These are phyloP conservation scores for Laticauda colubrina DNA, from an alignment of 2,113 vertebrate genomes.

Conservation along the genomic window DNA sequence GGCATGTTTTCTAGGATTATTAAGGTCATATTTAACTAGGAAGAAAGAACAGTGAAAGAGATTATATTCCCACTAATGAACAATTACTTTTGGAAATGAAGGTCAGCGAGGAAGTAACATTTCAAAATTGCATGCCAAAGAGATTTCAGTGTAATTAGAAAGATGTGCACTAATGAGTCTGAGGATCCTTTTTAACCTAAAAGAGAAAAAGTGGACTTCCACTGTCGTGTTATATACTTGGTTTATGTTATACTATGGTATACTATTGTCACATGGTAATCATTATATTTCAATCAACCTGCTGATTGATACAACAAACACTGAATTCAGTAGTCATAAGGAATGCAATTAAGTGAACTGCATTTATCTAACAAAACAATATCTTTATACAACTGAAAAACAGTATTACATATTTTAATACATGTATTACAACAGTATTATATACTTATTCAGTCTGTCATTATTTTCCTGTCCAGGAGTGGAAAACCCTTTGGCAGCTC, in stretches of 20 bases:
- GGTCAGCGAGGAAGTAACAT: background rate
- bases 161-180: background rate
- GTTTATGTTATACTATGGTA: background rate
- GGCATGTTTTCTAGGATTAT: conserved; percentile 82
- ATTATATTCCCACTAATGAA: background rate
- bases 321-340: background rate
- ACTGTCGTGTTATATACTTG: background rate
- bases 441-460: background rate
- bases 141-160: background rate
- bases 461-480: background rate
- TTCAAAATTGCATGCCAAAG: background rate
- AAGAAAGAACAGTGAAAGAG: conserved; percentile 26
- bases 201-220: background rate
- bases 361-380: background rate
- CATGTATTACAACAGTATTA: too few species aligned
- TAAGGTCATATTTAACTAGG: conserved; percentile 95
- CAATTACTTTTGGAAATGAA: conserved; percentile 18
- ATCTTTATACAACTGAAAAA: background rate
- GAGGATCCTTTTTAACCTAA: background rate
- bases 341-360: background rate
- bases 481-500: background rate
- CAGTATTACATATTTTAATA: background rate
- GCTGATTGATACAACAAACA: background rate
- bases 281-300: background rate
- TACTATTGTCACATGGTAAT: background rate